Base-by-base conservation (phyloP, 2,888 invertebrate species). In the Blera fallax region DNA sequence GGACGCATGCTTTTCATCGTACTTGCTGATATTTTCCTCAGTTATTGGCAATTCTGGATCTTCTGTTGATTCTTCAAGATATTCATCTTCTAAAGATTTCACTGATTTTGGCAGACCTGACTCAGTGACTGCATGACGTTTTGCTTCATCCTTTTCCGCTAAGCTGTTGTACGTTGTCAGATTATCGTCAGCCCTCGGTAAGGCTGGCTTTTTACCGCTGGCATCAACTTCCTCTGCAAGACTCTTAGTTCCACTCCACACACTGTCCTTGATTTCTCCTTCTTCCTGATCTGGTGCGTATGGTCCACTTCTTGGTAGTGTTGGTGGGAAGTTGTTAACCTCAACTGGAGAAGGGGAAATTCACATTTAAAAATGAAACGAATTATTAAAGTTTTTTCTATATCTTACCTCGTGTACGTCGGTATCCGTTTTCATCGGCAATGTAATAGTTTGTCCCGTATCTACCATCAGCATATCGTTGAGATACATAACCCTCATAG, bases 401-500 rank as follows among this genome's bases (percentile, higher is more conserved):
- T 6, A n/a, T 4, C n/a, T 45, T 69, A 81, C 85, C 65, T 76
- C 4, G 5, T 18, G 85, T 70, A 11, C 60, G 74, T 8, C 85
- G 76, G 11, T 76, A 85, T 18, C 85, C 85, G 37, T 85, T 85
- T 40, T 85, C 85, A 43, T 85, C 85, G 24, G 85, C 85, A 52
- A 76, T 45, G 8, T 85, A 85, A 32, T 85, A 81, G 8, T 43
- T 54, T 1, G 85, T 85, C 5, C 65, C 80, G 70, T 81, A 81
- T n/a, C 70, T 56, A 5, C 85, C 85, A 72, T 85, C 85, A 4
- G 43, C 64, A 37, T 54, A 67, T 10, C 65, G 34, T 7, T 72
- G 29, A 1, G 80, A 81, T 1, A 67, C 16, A 45, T 81, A 85
- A 4, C 85, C 85, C 64, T 76, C 76, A 18, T 60, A 81, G 3